phyloP scores from a whole-genome alignment of 2,888 invertebrate species.

The Cancer borealis region DNA sequence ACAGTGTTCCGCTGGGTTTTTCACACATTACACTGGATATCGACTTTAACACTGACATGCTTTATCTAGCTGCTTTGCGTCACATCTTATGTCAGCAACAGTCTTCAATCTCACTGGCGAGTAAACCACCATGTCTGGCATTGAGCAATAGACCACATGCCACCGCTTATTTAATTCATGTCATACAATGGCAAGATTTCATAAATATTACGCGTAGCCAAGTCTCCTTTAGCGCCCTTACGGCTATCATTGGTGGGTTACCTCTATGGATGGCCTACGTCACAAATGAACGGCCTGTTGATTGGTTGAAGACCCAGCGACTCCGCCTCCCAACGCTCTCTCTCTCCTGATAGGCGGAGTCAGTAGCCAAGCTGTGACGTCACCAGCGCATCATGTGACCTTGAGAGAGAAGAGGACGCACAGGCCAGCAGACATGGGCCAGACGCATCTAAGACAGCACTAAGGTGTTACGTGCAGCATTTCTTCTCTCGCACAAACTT shows the following conservation, averaged over 20 bases:
- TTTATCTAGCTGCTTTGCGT: neutral
- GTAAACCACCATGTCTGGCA: neutral
- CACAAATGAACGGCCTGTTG: conserved; percentile 52
- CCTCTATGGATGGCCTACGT: conserved; percentile 55
- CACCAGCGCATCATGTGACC: conserved; percentile 73
- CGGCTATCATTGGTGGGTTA: conserved; percentile 61
- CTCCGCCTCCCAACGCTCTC: conserved; percentile 64
- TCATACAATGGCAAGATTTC: conserved; percentile 60
- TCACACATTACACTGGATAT: neutral
- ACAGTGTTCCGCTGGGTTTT: neutral
- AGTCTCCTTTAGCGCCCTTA: conserved; percentile 57
- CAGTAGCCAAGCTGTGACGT: conserved; percentile 67
- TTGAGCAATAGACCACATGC: conserved; percentile 45
- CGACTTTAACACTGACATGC: neutral
- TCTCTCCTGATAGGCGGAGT: conserved; percentile 56
- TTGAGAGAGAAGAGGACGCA: conserved; percentile 70
- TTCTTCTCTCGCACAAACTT: conserved; percentile 34
- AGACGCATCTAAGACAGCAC: conserved; percentile 46
- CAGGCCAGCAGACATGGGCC: conserved; percentile 48
- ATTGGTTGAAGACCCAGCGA: conserved; percentile 44
- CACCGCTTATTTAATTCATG: conserved; percentile 64
- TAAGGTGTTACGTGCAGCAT: neutral
- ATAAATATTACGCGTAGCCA: conserved; percentile 64
- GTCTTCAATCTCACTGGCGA: neutral
- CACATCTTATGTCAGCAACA: neutral